Evolutionary conservation across 2,888 invertebrate genomes (phyloP), one percentile per base, ranked within the genome.

Genomic region (Microchrysa polita): DNA sequence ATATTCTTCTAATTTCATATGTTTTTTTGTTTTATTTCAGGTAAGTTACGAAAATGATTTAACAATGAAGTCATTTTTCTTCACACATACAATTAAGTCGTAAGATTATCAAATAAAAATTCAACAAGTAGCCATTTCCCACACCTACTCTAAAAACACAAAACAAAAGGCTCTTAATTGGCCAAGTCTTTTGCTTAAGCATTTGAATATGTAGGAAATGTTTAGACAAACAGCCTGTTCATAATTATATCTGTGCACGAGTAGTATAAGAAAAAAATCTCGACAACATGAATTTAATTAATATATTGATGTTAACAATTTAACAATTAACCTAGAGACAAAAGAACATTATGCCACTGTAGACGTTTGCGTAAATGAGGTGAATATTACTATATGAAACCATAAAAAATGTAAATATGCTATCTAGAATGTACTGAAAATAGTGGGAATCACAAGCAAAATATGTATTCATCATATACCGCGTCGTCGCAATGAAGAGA

Each of bases 231-330:
- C n/a, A n/a, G n/a, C n/a, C n/a, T n/a, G n/a, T n/a, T n/a, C n/a
- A n/a, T n/a, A n/a, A n/a, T n/a, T n/a, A n/a, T n/a, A n/a, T n/a
- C n/a, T n/a, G n/a, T n/a, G n/a, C n/a, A n/a, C 27, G 27, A 34
- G 27, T 34, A n/a, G 27, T 34, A 34, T n/a, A n/a, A n/a, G n/a
- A n/a, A n/a, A n/a, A n/a, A n/a, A n/a, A n/a, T 34, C 16, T 7
- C 2, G 48, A 48, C 12, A 48, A 48, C 48, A 48, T 48, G 16
- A 12, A n/a, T n/a, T n/a, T 48, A n/a, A 48, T 48, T 48, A 48
- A 48, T 48, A n/a, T n/a, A 48, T 48, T 48, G 48, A 48, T 48
- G 48, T 12, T 48, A 48, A n/a, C 48, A 48, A 48, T 48, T 12
- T 48, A 48, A n/a, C 48, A 48, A 48, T 48, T 48, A 48, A 48